Evolutionary conservation across 2,113 vertebrate species (phyloP).

Genomic region (Petaurus breviceps): DNA sequence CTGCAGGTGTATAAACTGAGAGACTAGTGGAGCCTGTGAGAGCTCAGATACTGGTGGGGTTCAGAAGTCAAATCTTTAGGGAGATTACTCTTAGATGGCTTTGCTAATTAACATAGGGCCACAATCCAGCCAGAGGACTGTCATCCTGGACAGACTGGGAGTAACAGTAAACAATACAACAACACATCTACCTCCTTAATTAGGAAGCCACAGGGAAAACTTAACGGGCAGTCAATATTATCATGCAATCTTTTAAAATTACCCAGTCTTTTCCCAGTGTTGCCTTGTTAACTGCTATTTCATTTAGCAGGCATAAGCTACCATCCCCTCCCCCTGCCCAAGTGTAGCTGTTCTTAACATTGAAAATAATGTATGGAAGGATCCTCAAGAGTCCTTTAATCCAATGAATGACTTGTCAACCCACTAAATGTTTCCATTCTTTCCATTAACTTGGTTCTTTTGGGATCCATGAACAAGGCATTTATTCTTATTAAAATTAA

Average conservation of each 20-base stretch:
- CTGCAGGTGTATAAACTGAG: conserved; percentile 82
- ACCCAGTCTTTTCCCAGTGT: not conserved
- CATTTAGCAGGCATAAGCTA: not conserved
- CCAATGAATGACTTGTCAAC: not conserved
- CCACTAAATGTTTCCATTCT: not conserved
- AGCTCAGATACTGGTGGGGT: conserved; percentile 77
- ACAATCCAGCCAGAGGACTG: conserved; percentile 73
- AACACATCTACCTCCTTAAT: not conserved
- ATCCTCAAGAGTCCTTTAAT: not conserved
- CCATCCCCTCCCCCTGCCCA: not conserved
- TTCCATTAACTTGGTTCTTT: not conserved
- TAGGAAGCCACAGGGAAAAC: not conserved
- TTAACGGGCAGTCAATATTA: not conserved
- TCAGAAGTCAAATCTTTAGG: conserved; percentile 77
- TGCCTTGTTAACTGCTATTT: not conserved
- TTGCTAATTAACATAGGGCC: conserved; percentile 82
- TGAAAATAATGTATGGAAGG: not conserved
- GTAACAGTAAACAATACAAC: not conserved
- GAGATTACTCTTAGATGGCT: conserved; percentile 77
- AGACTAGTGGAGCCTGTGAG: conserved; percentile 64
- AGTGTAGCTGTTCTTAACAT: not conserved
- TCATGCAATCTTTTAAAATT: not conserved
- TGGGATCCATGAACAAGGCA: not conserved
- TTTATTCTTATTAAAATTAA: conserved; percentile 30
- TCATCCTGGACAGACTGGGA: conserved; percentile 68